Evolutionary conservation across 2,797 vertebrate genomes (phyloP).

Genomic region (Eurystomus glaucurus): DNA sequence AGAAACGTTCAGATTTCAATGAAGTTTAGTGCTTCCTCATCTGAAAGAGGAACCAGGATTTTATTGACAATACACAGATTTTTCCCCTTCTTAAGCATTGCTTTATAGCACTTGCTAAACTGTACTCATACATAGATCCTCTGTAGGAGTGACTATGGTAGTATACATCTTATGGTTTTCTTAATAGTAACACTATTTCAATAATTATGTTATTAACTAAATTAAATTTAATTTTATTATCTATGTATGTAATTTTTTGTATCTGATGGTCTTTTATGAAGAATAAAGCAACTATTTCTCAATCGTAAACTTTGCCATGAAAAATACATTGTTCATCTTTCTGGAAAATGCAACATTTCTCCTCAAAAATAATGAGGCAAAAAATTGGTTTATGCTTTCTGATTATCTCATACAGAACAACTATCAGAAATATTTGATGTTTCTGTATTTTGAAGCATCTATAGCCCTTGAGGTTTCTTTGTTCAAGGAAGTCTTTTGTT

Average conservation of each 20-base stretch:
- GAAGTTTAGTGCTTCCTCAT: neutral
- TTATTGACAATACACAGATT: neutral
- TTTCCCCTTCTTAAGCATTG: neutral
- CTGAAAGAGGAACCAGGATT: neutral
- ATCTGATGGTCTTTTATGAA: neutral
- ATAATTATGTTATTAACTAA: neutral
- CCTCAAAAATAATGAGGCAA: neutral
- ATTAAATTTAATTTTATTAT: neutral
- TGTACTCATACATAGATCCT: neutral
- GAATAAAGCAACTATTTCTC: neutral
- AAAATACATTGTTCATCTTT: neutral
- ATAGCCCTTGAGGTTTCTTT: neutral
- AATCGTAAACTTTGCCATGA: neutral
- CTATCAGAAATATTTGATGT: neutral
- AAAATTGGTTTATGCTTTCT: neutral
- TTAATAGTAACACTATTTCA: neutral
- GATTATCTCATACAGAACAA: neutral
- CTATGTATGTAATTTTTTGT: neutral
- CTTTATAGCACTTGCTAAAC: neutral
- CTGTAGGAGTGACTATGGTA: neutral
- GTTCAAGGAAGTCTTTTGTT: neutral
- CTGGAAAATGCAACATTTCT: neutral
- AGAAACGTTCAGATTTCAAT: neutral
- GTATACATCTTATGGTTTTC: accelerated
- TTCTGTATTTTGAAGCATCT: neutral